Conservation (phyloP, 64 coral and sea anemone genomes). For the Actinia tenebrosa region DNA sequence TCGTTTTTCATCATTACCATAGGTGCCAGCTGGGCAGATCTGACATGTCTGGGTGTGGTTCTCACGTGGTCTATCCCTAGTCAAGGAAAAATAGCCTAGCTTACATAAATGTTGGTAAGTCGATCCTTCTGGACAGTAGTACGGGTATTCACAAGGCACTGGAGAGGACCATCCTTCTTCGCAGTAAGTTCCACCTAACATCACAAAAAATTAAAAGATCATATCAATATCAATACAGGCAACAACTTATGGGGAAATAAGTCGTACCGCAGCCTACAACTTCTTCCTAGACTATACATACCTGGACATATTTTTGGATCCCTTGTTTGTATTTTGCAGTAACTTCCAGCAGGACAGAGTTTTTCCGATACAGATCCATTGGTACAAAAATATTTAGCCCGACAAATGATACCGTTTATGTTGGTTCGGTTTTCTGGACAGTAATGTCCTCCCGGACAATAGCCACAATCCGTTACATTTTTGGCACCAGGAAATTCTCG, state of each 20-base stretch:
- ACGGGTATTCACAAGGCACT: conserved; percentile 59
- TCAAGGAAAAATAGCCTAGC: conserved; percentile 60
- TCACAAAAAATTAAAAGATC: conserved; percentile 7
- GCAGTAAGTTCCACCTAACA: conserved; percentile 85
- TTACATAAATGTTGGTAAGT: conserved; percentile 41
- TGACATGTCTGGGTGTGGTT: conserved; percentile 32
- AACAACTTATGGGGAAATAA: too few species aligned
- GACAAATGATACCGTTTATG: conserved; percentile 79
- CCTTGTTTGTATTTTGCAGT: conserved; percentile 54
- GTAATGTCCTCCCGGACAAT: conserved; percentile 84
- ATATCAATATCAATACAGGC: background rate
- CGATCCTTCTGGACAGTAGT: conserved; percentile 67
- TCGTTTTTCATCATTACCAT: conserved; percentile 72
- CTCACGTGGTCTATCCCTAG: conserved; percentile 28
- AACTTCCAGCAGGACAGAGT: conserved; percentile 68
- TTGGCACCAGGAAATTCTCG: conserved; percentile 66
- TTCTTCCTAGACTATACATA: background rate
- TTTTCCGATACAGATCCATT: conserved; percentile 53
- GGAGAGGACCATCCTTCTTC: conserved; percentile 34
- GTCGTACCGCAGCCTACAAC: background rate
- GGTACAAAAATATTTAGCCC: conserved; percentile 55
- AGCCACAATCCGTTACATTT: conserved; percentile 57
- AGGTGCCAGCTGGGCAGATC: conserved; percentile 59
- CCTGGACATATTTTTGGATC: conserved; percentile 70
- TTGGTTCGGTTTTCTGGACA: conserved; percentile 82